These are phyloP conservation scores for Tetragonula clypearis DNA, from an alignment of 1,140 invertebrate genomes.

Conservation along the genomic window DNA sequence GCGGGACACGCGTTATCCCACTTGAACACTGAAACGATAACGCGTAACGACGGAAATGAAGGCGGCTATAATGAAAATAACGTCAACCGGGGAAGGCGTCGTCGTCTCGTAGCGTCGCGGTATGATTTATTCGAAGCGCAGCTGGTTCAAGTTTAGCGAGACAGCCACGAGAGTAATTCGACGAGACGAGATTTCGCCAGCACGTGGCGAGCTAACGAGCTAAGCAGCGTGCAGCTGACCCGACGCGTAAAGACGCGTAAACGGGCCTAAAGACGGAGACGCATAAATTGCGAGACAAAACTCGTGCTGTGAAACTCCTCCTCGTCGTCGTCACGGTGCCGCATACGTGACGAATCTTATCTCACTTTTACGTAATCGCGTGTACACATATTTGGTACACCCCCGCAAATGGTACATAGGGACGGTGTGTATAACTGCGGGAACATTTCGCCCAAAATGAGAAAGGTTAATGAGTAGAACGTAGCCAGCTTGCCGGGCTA, in stretches of 20 bases:
- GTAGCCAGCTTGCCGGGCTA: conserved; percentile 22
- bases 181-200: conserved; percentile 49
- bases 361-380: conserved; percentile 45
- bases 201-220: conserved; percentile 56
- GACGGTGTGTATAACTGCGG: conserved; percentile 18
- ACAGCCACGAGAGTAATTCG: conserved; percentile 50
- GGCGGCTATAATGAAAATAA: not conserved
- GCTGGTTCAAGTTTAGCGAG: conserved; percentile 17
- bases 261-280: not conserved
- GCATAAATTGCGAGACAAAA: conserved; percentile 56
- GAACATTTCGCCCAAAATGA: conserved; percentile 51
- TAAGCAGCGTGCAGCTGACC: conserved; percentile 47
- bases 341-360: conserved; percentile 65
- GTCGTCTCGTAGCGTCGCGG: not conserved
- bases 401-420: not conserved
- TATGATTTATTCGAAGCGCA: conserved; percentile 45
- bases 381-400: not conserved
- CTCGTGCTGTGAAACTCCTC: conserved; percentile 50
- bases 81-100: not conserved
- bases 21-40: not conserved
- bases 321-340: conserved; percentile 4
- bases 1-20: not conserved
- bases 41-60: not conserved
- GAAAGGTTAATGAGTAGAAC: conserved; percentile 56
- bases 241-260: conserved; percentile 53